phyloP scores from a whole-genome alignment of 2,113 vertebrate species.

The Scortum barcoo region DNA sequence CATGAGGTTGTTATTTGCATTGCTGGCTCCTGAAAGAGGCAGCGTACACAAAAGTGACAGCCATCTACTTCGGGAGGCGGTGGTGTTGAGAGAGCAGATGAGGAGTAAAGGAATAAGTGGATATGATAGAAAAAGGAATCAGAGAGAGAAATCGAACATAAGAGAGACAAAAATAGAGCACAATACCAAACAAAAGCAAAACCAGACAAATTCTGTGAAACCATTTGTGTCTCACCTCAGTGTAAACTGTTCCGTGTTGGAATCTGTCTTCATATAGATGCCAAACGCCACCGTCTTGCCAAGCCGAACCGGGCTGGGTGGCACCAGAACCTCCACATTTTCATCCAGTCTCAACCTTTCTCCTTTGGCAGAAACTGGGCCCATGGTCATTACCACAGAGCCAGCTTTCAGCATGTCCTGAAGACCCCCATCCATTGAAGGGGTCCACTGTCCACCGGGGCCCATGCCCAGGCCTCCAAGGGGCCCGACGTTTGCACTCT shows the following conservation, averaged over 20 bases:
- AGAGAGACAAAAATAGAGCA: conserved; percentile 18
- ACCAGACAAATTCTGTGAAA: neutral
- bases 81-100: conserved; percentile 17
- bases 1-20: conserved; percentile 81
- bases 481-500: conserved; percentile 74
- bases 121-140: conserved; percentile 32
- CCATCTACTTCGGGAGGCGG: conserved; percentile 67
- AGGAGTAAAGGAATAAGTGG: conserved; percentile 25
- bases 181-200: neutral
- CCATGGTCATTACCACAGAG: conserved; percentile 87
- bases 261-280: conserved; percentile 87
- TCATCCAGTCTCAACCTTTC: conserved; percentile 88
- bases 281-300: conserved; percentile 91
- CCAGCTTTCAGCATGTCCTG: conserved; percentile 88
- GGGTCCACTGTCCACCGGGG: conserved; percentile 78
- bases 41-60: conserved; percentile 80
- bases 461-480: conserved; percentile 67
- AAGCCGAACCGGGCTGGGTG: conserved; percentile 89
- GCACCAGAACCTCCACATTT: conserved; percentile 88
- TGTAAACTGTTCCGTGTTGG: conserved; percentile 88
- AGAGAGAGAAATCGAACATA: conserved; percentile 7
- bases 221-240: conserved; percentile 82
- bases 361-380: conserved; percentile 82
- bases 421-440: conserved; percentile 70
- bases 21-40: conserved; percentile 76